A percentile compares a stretch with the other conserved stretches of the same genome.
Evolutionary conservation across 2,888 invertebrate genomes (phyloP).

Genomic region (Galerucella calmariensis): DNA sequence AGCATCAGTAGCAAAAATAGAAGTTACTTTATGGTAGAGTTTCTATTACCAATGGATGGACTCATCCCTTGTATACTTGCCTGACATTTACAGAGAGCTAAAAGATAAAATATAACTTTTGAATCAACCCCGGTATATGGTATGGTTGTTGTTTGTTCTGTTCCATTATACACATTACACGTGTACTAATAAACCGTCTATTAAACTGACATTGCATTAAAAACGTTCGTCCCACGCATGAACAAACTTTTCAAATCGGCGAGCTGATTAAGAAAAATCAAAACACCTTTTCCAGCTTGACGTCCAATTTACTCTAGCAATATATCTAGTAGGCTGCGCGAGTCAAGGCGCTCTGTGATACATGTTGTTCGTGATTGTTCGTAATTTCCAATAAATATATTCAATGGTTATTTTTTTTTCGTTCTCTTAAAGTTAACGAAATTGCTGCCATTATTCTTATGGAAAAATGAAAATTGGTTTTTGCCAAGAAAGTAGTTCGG

Average conservation of each 20-base stretch:
- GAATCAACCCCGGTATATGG: background rate
- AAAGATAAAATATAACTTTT: too few species aligned
- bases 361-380: constrained; percentile 13
- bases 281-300: constrained; percentile 13
- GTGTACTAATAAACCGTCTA: background rate
- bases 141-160: background rate
- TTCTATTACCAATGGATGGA: too few species aligned
- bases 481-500: background rate
- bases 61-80: too few species aligned
- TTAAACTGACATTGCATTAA: constrained; percentile 2
- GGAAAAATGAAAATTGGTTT: constrained; percentile 8
- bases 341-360: constrained; percentile 9
- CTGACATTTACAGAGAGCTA: too few species aligned
- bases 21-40: too few species aligned
- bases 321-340: constrained; percentile 8
- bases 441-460: constrained; percentile 10
- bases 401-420: constrained; percentile 4
- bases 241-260: constrained; percentile 6
- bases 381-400: constrained; percentile 19
- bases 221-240: constrained; percentile 4
- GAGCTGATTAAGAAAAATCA: constrained; percentile 13
- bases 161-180: background rate
- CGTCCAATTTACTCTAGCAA: constrained; percentile 21
- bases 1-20: too few species aligned
- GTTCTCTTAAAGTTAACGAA: background rate